Evolutionary conservation across 2,113 vertebrate genomes (phyloP), one percentile per base, ranked within the genome.

Genomic region (Psittacula cyanocephala): DNA sequence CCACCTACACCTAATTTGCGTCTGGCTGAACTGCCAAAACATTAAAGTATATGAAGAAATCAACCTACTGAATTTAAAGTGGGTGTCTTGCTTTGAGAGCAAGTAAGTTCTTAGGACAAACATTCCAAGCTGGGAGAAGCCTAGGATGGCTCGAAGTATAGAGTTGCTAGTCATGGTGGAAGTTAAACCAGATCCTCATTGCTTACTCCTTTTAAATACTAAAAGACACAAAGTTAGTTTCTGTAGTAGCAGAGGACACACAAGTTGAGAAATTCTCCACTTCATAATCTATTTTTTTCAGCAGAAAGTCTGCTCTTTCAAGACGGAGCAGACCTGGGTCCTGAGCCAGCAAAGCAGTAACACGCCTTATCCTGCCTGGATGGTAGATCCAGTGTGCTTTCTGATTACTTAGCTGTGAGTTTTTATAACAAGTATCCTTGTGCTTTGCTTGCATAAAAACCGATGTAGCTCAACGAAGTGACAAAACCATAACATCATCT

Each of bases 11-110:
- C 37, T 95, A 69, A 93, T 84, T 47, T 83, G 75, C 70, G 37
- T 84, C 94, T 78, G 62, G 44, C 10, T 11, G 71, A 94, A 62
- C 74, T 96, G 65, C 69, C 91, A 91, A 96, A 95, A 91, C 37
- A 77, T 74, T 71, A 68, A 81, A 70, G 59, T 78, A n/a, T 63
- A 13, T 55, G 62, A 90, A 86, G 50, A 88, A 92, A 84, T n/a
- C 69, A 89, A 90, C 22, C 47, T 44, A 46, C 29, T 55, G 76
- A 86, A 85, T 93, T 86, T 59, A 44, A 86, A 65, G 33, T 64
- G 72, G 23, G 47, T 88, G 69, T 43, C n/a, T 75, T 77, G 75
- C 69, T 79, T 91, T 82, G 75, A 86, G 74, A 79, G 62, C 57
- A 24, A 90, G 27, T 77, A 59, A 5, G 4, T 79, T 70, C 53